These are phyloP conservation scores for Chydorus sphaericus DNA, from an alignment of 2,888 invertebrate genomes.

Conservation along the genomic window DNA sequence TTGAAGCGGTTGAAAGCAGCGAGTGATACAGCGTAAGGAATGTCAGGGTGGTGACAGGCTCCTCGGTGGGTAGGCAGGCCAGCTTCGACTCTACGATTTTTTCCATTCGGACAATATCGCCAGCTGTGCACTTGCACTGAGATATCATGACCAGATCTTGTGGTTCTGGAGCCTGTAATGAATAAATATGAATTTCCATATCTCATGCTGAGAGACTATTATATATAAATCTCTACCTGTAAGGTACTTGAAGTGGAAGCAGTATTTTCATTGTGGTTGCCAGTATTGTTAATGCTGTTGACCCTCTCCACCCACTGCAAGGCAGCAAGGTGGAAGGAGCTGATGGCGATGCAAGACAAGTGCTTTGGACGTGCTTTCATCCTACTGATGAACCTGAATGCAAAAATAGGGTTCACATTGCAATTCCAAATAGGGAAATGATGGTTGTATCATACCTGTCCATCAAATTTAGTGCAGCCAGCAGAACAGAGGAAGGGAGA, in stretches of 20 bases:
- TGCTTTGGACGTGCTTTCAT: slow-evolving; percentile 54
- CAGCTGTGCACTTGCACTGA: slow-evolving; percentile 66
- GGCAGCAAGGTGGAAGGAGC: slow-evolving; percentile 71
- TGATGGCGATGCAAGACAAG: slow-evolving; percentile 72
- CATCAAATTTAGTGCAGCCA: slow-evolving; percentile 60
- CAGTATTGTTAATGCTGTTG: too few species aligned
- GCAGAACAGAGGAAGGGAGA: slow-evolving; percentile 58
- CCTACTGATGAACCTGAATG: slow-evolving; percentile 13
- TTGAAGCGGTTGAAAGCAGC: slow-evolving; percentile 33
- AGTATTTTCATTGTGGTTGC: slow-evolving; percentile 12
- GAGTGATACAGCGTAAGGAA: slow-evolving; percentile 51
- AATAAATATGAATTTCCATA: background rate
- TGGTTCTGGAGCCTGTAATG: slow-evolving; percentile 22
- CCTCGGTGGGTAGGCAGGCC: slow-evolving; percentile 41
- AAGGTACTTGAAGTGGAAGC: slow-evolving; percentile 3
- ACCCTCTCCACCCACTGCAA: slow-evolving; percentile 35
- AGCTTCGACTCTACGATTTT: slow-evolving; percentile 63
- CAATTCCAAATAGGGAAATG: slow-evolving; percentile 33
- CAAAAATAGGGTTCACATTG: background rate
- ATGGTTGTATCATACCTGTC: slow-evolving; percentile 70
- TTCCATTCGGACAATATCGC: slow-evolving; percentile 76
- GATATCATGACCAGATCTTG: slow-evolving; percentile 50
- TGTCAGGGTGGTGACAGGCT: slow-evolving; percentile 45
- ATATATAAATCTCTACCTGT: background rate
- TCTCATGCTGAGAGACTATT: background rate